phyloP scores from a whole-genome alignment of 2,113 vertebrate genomes.

The Anguilla japonica region DNA sequence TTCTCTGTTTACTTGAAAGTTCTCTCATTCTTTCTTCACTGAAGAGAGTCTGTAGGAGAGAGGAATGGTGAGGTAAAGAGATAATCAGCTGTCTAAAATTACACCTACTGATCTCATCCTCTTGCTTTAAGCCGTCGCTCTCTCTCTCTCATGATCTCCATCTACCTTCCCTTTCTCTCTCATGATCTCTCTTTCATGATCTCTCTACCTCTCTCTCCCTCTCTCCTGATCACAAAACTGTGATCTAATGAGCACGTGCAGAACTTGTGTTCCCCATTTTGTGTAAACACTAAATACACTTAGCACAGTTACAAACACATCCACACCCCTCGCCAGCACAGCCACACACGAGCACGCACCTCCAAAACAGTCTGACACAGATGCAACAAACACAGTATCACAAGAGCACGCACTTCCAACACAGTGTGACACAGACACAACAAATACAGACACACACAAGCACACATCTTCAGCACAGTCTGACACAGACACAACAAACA shows the following conservation, averaged over 20 bases:
- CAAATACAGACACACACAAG: too few species aligned
- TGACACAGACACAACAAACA: too few species aligned
- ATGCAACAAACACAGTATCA: too few species aligned
- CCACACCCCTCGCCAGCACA: background rate
- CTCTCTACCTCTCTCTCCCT: background rate
- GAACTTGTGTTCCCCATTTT: background rate
- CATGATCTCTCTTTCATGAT: conserved; percentile 48
- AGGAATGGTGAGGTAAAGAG: conserved; percentile 50
- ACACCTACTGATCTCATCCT: conserved; percentile 68
- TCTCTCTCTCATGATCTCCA: conserved; percentile 52
- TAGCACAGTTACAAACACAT: conserved; percentile 1
- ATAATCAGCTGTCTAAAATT: conserved; percentile 67
- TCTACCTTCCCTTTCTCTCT: conserved; percentile 37
- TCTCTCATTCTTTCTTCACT: conserved; percentile 28
- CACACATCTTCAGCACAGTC: too few species aligned
- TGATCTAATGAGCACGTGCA: background rate
- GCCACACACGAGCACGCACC: background rate
- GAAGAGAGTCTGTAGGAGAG: conserved; percentile 44
- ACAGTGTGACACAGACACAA: too few species aligned
- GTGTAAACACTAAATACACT: background rate
- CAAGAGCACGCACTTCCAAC: too few species aligned
- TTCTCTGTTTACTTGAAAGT: background rate
- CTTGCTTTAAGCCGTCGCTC: conserved; percentile 54
- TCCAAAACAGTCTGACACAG: background rate
- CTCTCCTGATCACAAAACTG: background rate